These are phyloP conservation scores for Protonemura montana DNA, from an alignment of 2,888 invertebrate species.

Conservation along the genomic window DNA sequence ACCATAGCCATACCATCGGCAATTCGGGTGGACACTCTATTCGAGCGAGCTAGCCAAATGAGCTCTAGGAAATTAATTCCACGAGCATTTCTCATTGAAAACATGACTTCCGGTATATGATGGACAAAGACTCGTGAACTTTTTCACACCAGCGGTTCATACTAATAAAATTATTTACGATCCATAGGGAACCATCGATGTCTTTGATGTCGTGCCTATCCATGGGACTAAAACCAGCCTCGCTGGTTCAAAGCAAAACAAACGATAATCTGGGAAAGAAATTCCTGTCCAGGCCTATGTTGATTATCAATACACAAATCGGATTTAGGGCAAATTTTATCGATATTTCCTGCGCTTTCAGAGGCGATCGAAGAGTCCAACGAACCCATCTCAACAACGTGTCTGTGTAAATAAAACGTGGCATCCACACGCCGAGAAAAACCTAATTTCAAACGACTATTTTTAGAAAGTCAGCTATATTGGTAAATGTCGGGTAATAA, in stretches of 20 bases:
- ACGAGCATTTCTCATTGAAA: background rate
- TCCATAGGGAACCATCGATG: background rate
- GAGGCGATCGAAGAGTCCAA: background rate
- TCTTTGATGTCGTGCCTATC: background rate
- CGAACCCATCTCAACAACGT: background rate
- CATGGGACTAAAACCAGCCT: background rate
- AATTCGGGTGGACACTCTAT: too few relatives aligned
- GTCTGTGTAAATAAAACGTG: background rate
- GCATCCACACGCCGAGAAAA: background rate
- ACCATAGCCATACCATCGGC: too few relatives aligned
- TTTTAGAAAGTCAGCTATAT: background rate
- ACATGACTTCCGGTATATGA: background rate
- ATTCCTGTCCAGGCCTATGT: background rate
- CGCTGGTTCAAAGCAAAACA: background rate
- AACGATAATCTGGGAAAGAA: background rate
- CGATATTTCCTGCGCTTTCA: background rate
- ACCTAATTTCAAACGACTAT: background rate
- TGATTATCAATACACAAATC: background rate
- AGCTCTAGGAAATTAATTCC: background rate
- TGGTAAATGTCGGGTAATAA: background rate
- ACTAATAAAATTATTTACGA: background rate
- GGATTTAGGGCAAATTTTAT: background rate
- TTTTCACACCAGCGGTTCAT: background rate
- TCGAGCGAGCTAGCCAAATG: too few relatives aligned
- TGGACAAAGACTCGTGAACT: background rate